Conservation (phyloP, 2,888 invertebrate species). For the Polyommatus icarus region DNA sequence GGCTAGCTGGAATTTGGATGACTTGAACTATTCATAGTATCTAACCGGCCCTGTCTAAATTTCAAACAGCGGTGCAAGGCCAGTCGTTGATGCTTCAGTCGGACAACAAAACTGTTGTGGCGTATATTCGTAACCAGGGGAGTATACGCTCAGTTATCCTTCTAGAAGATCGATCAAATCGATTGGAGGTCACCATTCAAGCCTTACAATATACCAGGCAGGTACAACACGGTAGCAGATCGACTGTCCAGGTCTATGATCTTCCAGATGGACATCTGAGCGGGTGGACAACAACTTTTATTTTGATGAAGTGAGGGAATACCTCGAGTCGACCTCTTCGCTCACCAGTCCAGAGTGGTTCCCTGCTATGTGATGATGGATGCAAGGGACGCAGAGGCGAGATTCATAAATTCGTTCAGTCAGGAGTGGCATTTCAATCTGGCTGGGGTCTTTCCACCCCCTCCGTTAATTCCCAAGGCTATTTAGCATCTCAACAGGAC, state of each 20-base stretch:
- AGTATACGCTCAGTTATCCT: too few relatives aligned
- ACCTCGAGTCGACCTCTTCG: neutral
- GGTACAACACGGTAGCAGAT: neutral
- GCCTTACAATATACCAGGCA: neutral
- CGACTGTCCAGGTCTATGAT: neutral
- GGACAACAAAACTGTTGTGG: too few relatives aligned
- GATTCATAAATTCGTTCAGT: neutral
- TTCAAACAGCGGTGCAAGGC: too few relatives aligned
- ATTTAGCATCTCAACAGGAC: neutral
- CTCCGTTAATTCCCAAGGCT: neutral
- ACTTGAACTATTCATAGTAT: too few relatives aligned
- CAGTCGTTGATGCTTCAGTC: too few relatives aligned
- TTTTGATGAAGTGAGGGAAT: neutral
- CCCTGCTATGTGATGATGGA: neutral
- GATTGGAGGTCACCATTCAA: too few relatives aligned
- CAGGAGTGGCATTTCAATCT: conserved; percentile 5
- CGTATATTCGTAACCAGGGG: too few relatives aligned
- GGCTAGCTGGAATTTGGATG: too few relatives aligned
- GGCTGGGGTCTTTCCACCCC: neutral
- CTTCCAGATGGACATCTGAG: neutral
- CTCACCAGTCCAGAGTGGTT: neutral
- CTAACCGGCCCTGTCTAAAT: too few relatives aligned
- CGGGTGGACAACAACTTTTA: neutral
- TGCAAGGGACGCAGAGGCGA: neutral
- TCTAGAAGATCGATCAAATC: too few relatives aligned